These are phyloP conservation scores for Hemaris fuciformis DNA, from an alignment of 2,888 invertebrate species.

Conservation along the genomic window DNA sequence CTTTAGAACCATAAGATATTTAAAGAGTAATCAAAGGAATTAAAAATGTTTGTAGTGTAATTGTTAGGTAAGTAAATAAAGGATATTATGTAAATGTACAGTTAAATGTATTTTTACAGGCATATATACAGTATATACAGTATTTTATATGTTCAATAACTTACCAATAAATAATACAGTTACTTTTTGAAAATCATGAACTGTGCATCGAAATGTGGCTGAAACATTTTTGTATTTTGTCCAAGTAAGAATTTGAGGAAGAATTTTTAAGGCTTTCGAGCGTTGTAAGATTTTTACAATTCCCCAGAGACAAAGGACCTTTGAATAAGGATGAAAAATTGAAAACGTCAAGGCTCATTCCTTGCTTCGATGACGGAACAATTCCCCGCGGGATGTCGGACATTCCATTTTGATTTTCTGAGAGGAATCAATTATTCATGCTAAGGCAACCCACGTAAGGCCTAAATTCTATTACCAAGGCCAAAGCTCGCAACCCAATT, in stretches of 20 bases:
- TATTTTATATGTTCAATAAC: no score
- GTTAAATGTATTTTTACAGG: no score
- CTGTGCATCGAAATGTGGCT: no score
- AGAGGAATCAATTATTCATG: conserved; percentile 4
- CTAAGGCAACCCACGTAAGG: not conserved
- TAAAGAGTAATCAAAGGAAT: no score
- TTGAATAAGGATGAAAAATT: not conserved
- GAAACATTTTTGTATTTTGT: not conserved
- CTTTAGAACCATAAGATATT: no score
- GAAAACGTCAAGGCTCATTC: conserved; percentile 3
- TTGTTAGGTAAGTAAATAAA: no score
- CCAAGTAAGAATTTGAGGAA: not conserved
- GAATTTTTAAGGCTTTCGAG: not conserved
- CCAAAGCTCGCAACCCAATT: not conserved
- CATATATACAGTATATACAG: no score
- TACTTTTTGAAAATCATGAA: no score
- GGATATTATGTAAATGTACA: no score
- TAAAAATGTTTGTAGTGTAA: no score
- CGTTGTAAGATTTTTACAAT: not conserved
- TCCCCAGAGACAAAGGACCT: conserved; percentile 3
- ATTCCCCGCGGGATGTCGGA: not conserved
- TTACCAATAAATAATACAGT: no score
- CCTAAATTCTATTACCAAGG: conserved; percentile 5
- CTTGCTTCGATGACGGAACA: conserved; percentile 3
- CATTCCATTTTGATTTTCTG: conserved; percentile 7